Conservation (phyloP, 2,113 vertebrate species). For the Podarcis muralis region DNA sequence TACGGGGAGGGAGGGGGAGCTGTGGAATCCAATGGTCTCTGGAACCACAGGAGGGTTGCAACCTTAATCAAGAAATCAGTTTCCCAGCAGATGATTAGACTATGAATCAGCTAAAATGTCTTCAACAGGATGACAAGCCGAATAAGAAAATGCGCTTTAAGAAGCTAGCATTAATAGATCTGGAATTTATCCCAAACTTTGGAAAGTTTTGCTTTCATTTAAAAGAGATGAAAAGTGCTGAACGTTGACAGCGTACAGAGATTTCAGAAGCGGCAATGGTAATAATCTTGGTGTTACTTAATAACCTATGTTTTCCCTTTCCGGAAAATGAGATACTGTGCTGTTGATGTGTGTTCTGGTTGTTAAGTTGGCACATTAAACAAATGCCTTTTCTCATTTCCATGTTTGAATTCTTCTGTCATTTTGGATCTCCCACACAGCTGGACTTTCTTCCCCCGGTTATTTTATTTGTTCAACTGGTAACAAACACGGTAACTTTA, state of each 20-base stretch:
- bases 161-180: conserved; percentile 56
- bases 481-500: not conserved
- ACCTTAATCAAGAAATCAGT: not conserved
- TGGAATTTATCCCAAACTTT: conserved; percentile 47
- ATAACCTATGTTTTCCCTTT: conserved; percentile 60
- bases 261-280: conserved; percentile 63
- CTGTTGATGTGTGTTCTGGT: conserved; percentile 4
- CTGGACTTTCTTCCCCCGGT: not conserved
- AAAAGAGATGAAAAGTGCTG: conserved; percentile 39
- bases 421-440: not conserved
- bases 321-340: conserved; percentile 37
- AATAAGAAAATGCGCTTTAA: conserved; percentile 45
- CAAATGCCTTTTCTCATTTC: not conserved
- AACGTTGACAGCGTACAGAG: conserved; percentile 62
- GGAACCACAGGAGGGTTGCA: not conserved
- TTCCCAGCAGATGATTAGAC: not conserved
- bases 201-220: conserved; percentile 56
- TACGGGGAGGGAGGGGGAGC: no score
- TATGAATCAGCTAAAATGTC: not conserved
- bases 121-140: not conserved
- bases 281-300: conserved; percentile 70
- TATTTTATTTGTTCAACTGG: conserved; percentile 13
- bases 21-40: not conserved
- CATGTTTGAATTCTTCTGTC: not conserved
- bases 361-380: conserved; percentile 11